Evolutionary conservation across 2,113 vertebrate genomes (phyloP), one percentile per base, ranked within the genome.

Genomic region (Myiopsitta monachus): DNA sequence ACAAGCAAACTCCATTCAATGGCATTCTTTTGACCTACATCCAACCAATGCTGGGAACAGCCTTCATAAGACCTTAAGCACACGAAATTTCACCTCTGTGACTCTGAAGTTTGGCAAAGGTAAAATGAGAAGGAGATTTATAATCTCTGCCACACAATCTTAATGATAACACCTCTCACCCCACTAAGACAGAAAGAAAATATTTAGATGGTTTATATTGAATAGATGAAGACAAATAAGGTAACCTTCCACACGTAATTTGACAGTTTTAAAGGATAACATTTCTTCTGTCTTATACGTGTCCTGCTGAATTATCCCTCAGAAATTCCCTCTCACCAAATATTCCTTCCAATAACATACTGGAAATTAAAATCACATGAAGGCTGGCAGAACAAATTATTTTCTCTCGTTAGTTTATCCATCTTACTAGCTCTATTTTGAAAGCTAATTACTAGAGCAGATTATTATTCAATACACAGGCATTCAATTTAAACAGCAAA

Each of bases 321-420:
- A 89, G 47, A 87, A 95, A 91, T 36, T 72, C 7, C 14, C 16
- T 75, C 70, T 69, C 63, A 93, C 27, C 39, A 59, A 90, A 66
- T 77, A 90, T 43, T 79, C 31, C 15, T 83, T 79, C 39, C 63
- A 31, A 63, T 51, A 67, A 64, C 54, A 59, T n/a, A 47, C 18
- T 38, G n/a, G 68, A 88, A 96, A 94, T 94, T 78, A 94, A 88
- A 85, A 85, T 88, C 89, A 73, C 1, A 7, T 30, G 49, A 92
- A 83, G 10, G 41, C 18, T 80, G 67, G 63, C 38, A 88, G 36
- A 95, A 83, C 12, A 94, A 88, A 94, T 87, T 76, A 30, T 82
- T 90, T 86, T 66, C 66, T 74, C n/a, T 88, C 38, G 44, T 85
- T 91, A 77, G 38, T 86, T 92, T 96, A 92, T 92, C 74, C 70